Evolutionary conservation across 2,888 invertebrate species (phyloP).

Genomic region (Perizoma flavofasciatum): DNA sequence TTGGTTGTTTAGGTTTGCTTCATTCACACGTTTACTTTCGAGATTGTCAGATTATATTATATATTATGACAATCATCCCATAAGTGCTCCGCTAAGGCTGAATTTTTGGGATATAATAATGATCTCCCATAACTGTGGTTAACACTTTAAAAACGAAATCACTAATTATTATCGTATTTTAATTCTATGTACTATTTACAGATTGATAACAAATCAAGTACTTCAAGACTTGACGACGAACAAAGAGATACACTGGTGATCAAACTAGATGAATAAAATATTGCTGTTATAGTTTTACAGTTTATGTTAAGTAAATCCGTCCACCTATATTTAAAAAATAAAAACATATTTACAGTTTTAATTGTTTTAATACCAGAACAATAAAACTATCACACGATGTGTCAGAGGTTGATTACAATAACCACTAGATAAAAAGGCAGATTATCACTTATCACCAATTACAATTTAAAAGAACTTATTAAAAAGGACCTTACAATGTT

Average conservation of each 20-base stretch:
- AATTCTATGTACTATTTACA: constrained; percentile 52
- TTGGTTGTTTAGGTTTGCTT: too few relatives aligned
- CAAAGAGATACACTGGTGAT: constrained; percentile 89
- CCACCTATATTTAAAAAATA: constrained; percentile 30
- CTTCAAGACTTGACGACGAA: constrained; percentile 85
- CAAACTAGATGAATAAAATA: constrained; percentile 50
- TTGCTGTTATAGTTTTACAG: neutral
- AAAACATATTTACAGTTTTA: constrained; percentile 30
- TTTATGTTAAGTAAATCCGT: constrained; percentile 22
- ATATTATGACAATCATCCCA: too few relatives aligned
- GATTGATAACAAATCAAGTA: constrained; percentile 86
- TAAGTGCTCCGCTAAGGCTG: too few relatives aligned
- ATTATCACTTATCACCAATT: constrained; percentile 38
- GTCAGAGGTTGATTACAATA: constrained; percentile 44
- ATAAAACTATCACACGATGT: constrained; percentile 57
- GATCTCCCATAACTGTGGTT: too few relatives aligned
- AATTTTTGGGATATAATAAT: too few relatives aligned
- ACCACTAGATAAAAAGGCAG: constrained; percentile 52
- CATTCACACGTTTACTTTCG: too few relatives aligned
- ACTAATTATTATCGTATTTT: neutral
- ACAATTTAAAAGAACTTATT: constrained; percentile 19
- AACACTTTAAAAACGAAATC: too few relatives aligned
- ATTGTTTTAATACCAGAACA: constrained; percentile 55
- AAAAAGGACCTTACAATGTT: neutral
- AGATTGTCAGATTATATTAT: too few relatives aligned